A percentile compares a stretch with the other conserved stretches of the same genome.
These are phyloP conservation scores for Aldrovandia affinis DNA, from an alignment of 2,797 vertebrate genomes.

Conservation along the genomic window DNA sequence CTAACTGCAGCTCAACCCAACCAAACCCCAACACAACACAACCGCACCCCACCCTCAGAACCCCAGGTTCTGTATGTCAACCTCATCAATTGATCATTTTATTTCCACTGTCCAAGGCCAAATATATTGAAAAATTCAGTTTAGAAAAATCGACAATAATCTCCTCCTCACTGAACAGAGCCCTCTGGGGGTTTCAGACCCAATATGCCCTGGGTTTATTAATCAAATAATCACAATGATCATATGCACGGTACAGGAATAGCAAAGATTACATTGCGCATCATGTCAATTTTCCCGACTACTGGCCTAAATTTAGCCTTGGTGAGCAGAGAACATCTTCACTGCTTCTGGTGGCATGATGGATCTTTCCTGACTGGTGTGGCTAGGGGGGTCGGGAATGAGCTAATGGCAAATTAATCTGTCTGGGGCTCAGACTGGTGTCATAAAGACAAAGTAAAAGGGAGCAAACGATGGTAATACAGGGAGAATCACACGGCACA, in stretches of 20 bases:
- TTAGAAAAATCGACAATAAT: no score
- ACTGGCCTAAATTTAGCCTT: not conserved
- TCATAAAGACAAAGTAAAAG: constrained; percentile 7
- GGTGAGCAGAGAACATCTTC: constrained; percentile 8
- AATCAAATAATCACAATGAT: not conserved
- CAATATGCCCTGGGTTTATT: not conserved
- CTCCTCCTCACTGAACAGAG: not conserved
- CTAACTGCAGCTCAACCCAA: no score
- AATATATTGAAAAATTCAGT: no score
- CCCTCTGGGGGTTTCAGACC: not conserved
- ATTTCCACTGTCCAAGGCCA: no score
- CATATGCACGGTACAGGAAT: not conserved
- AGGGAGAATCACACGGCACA: not conserved
- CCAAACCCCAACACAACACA: no score
- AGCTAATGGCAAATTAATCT: not conserved
- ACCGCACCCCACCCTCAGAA: no score
- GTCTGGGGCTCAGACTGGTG: not conserved
- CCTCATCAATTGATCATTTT: no score
- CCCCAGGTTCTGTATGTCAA: no score
- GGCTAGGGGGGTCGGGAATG: not conserved
- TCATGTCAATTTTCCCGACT: not conserved
- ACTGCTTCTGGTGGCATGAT: not conserved
- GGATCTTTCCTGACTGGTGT: not conserved
- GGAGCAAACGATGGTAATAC: not conserved
- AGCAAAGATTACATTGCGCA: not conserved